Evolutionary conservation across 2,113 vertebrate species (phyloP).

Genomic region (Ammodytes dubius): DNA sequence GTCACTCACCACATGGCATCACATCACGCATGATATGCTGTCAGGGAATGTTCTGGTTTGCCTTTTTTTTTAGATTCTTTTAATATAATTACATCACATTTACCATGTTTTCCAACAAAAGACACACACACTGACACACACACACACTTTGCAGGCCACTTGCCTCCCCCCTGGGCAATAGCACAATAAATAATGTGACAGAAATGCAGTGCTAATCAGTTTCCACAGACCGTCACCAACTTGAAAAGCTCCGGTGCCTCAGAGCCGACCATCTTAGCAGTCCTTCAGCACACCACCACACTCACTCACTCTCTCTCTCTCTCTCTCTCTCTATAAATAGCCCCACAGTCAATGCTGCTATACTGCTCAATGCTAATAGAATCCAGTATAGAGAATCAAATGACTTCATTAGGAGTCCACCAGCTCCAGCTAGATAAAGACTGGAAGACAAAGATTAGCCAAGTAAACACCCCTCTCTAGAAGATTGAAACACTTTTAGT

Average conservation of each 20-base stretch:
- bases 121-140: not conserved
- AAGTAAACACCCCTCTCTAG: conserved; percentile 7
- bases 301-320: not conserved
- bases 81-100: conserved; percentile 35
- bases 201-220: conserved; percentile 57
- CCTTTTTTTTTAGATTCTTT: not conserved
- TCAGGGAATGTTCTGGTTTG: conserved; percentile 1
- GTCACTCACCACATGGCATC: conserved; percentile 36
- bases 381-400: conserved; percentile 53
- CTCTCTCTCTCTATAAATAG: conserved; percentile 64
- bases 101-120: conserved; percentile 46
- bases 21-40: conserved; percentile 27
- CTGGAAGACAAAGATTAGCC: conserved; percentile 10
- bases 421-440: conserved; percentile 13
- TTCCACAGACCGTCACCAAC: conserved; percentile 32
- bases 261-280: conserved; percentile 53
- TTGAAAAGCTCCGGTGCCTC: conserved; percentile 40
- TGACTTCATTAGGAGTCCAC: conserved; percentile 46
- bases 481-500: conserved; percentile 10
- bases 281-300: conserved; percentile 14
- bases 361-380: conserved; percentile 25
- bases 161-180: conserved; percentile 19
- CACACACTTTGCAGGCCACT: conserved; percentile 5
- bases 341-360: conserved; percentile 21
- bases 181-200: conserved; percentile 58